phyloP scores from a whole-genome alignment of 2,888 invertebrate species.

The Apamea crenata region DNA sequence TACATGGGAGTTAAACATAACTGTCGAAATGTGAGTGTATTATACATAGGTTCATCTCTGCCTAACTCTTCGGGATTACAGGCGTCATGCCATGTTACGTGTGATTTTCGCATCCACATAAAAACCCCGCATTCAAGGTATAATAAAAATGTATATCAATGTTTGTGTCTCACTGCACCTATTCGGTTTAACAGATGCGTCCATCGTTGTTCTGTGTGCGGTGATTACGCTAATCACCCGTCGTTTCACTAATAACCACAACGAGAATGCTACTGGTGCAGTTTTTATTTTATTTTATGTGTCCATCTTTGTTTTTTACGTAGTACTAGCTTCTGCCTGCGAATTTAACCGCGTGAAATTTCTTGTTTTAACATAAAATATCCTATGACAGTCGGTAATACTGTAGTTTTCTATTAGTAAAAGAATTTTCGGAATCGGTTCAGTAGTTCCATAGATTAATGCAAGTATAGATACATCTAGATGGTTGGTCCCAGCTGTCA shows the following conservation, averaged over 20 bases:
- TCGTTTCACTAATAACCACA: slow-evolving; percentile 61
- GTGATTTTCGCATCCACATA: background rate
- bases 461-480: no score
- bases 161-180: slow-evolving; percentile 22
- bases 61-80: no score
- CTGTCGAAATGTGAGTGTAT: no score
- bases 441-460: no score
- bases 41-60: no score
- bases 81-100: no score
- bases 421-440: background rate
- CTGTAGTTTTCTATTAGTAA: background rate
- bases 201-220: slow-evolving; percentile 52
- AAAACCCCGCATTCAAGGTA: background rate
- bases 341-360: background rate
- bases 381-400: background rate
- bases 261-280: slow-evolving; percentile 41
- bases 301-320: slow-evolving; percentile 1
- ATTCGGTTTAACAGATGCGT: slow-evolving; percentile 45
- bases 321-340: background rate
- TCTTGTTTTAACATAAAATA: no score
- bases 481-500: no score
- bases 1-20: no score
- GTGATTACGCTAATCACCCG: slow-evolving; percentile 61
- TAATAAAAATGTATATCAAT: background rate
- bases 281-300: slow-evolving; percentile 51